Evolutionary conservation across 2,797 vertebrate species (phyloP), one percentile per base, ranked within the genome.

Genomic region (Zalophus californianus): DNA sequence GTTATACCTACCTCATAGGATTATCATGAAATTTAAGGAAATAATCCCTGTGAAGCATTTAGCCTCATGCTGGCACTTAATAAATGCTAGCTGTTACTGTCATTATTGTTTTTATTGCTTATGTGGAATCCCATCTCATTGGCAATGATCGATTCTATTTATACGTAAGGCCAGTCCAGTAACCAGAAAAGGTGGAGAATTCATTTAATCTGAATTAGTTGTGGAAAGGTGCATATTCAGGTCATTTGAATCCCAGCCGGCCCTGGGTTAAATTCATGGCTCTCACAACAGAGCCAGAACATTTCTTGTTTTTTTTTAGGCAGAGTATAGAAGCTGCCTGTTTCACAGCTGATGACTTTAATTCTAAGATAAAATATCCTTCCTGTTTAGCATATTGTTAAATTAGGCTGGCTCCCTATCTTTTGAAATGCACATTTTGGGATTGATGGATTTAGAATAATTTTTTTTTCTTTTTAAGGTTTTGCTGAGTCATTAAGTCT

Each of bases 351-450:
- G 82, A 94, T 38, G 62, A 84, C 29, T 86, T 92, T 86, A 88
- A 92, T 84, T 97, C 66, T 66, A 95, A 96, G 90, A 92, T 92
- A 87, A 97, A 88, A 73, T 94, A 87, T 93, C 94, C 90, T 80
- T 97, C 60, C 90, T 97, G 16, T 56, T 97, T 96, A 90, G 62
- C 82, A 94, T 90, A 93, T 88, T 97, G 88, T 92, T 94, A 96
- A 93, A 94, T 96, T 91, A 68, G 68, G 29, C 80, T 52, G 32
- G 29, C 52, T 93, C 68, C 68, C 82, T 97, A 52, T 95, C 93
- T 97, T 97, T 87, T 94, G 58, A 97, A 96, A 94, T 84, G 78
- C 66, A 86, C 90, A 93, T 94, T 96, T 97, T 54, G 44, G 75
- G 38, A 90, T 83, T 91, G 93, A 95, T 90, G 66, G 38, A 94